Conservation (phyloP, 2,888 invertebrate genomes). For the Alentia gelatinosa region DNA sequence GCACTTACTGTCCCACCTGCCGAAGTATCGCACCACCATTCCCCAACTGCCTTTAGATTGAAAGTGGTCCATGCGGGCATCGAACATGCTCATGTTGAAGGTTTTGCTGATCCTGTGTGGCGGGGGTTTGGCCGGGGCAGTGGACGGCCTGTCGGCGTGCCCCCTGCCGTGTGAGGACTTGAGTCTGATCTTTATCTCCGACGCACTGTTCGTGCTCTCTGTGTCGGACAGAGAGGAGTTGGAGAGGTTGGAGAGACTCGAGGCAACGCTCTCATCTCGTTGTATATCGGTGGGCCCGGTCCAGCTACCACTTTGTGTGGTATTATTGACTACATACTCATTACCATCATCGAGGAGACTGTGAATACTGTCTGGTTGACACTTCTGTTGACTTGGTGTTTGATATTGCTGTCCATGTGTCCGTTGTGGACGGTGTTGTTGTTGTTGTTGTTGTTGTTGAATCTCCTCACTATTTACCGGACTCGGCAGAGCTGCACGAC, state of each 20-base stretch:
- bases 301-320: neutral
- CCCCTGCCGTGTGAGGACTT: neutral
- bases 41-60: conserved; percentile 73
- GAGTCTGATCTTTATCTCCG: conserved; percentile 46
- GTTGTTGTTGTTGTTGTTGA: conserved; percentile 2
- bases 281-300: neutral
- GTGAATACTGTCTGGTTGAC: too few relatives aligned
- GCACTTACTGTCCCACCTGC: conserved; percentile 74
- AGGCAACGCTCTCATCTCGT: conserved; percentile 49
- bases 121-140: neutral
- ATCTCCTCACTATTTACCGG: neutral
- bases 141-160: neutral
- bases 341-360: neutral
- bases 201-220: conserved; percentile 39
- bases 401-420: neutral
- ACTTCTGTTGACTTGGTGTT: neutral
- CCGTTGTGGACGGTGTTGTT: neutral
- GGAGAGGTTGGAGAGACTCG: conserved; percentile 58
- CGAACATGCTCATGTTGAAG: conserved; percentile 55
- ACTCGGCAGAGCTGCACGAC: neutral
- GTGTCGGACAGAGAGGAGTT: conserved; percentile 34
- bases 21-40: conserved; percentile 68
- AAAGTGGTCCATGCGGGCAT: conserved; percentile 70
- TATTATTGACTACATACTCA: too few relatives aligned
- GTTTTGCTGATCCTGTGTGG: neutral